Percentiles rank a stretch among this genome's conserved stretches.
These are phyloP conservation scores for Lithophane semibrunnea DNA, from an alignment of 2,888 invertebrate genomes.

Conservation along the genomic window DNA sequence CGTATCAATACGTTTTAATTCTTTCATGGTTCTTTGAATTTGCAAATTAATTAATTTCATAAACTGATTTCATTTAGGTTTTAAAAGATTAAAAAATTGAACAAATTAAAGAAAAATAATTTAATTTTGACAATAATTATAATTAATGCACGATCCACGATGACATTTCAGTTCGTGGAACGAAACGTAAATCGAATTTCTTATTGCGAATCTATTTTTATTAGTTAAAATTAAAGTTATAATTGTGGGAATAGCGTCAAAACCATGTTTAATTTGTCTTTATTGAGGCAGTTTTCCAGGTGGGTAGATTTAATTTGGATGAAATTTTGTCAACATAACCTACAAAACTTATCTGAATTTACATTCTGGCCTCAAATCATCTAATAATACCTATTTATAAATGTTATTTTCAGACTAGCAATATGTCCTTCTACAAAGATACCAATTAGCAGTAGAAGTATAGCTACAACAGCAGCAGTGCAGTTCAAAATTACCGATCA, in stretches of 20 bases:
- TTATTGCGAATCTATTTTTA: neutral
- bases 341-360: constrained; percentile 34
- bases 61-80: too few species aligned
- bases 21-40: neutral
- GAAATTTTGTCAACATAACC: constrained; percentile 60
- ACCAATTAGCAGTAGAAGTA: constrained; percentile 73
- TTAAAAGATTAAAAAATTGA: neutral
- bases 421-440: constrained; percentile 73
- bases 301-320: constrained; percentile 49
- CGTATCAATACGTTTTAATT: neutral
- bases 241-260: constrained; percentile 2
- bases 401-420: constrained; percentile 77
- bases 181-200: constrained; percentile 8
- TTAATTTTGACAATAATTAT: neutral
- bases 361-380: neutral
- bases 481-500: constrained; percentile 85
- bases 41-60: neutral
- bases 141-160: too few species aligned
- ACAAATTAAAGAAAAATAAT: neutral
- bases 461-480: constrained; percentile 76
- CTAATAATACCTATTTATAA: neutral
- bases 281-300: constrained; percentile 84
- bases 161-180: constrained; percentile 37
- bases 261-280: constrained; percentile 78
- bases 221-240: constrained; percentile 5